A percentile compares a stretch with the other conserved stretches of the same genome.
phyloP scores from a whole-genome alignment of 1,140 invertebrate genomes.

The Mylabris phalerata region DNA sequence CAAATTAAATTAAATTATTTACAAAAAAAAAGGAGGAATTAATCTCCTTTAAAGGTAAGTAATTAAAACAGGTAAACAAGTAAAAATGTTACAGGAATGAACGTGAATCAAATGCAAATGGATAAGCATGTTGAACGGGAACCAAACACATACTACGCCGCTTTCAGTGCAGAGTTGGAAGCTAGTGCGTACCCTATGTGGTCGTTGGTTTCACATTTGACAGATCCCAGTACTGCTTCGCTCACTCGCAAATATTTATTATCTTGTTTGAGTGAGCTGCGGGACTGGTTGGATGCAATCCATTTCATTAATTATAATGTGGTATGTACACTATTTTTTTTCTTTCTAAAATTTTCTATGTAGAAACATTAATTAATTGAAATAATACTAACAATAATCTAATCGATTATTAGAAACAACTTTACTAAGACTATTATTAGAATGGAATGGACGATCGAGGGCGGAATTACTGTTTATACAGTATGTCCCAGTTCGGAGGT shows the following conservation, averaged over 20 bases:
- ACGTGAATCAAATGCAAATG: slow-evolving; percentile 86
- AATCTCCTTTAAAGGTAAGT: neutral
- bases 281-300: slow-evolving; percentile 81
- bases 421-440: no score
- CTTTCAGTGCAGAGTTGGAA: slow-evolving; percentile 93
- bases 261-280: slow-evolving; percentile 67
- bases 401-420: no score
- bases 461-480: no score
- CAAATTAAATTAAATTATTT: neutral
- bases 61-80: no score
- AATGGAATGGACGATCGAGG: no score
- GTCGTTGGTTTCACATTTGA: slow-evolving; percentile 85
- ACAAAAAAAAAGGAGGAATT: neutral
- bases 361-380: no score
- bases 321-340: slow-evolving; percentile 43
- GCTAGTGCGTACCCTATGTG: slow-evolving; percentile 96
- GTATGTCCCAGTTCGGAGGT: no score
- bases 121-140: slow-evolving; percentile 94
- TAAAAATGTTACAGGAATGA: slow-evolving; percentile 66
- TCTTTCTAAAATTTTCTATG: neutral
- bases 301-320: slow-evolving; percentile 63
- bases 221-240: slow-evolving; percentile 60
- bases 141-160: slow-evolving; percentile 93
- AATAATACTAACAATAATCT: no score
- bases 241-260: slow-evolving; percentile 68